Percentiles rank a stretch among this genome's conserved stretches.
phyloP scores from a whole-genome alignment of 2,797 vertebrate genomes.

The Oryzias sinensis region DNA sequence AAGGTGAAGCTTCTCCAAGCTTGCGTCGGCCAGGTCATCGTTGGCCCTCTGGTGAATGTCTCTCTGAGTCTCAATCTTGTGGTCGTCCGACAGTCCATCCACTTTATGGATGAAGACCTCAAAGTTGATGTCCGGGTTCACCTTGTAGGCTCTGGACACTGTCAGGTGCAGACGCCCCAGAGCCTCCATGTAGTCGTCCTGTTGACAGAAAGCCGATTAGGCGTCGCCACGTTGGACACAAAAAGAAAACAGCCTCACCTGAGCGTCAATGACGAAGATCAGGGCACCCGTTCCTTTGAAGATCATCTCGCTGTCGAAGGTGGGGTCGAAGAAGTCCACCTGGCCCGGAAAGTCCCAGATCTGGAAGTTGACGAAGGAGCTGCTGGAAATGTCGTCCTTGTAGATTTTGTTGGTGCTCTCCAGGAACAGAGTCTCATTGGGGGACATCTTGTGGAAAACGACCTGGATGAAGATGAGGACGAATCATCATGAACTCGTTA shows the following conservation, averaged over 20 bases:
- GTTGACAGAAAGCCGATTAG: not conserved
- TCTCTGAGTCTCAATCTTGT: conserved; percentile 99
- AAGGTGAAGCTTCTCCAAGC: conserved; percentile 97
- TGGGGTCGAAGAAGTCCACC: conserved; percentile 98
- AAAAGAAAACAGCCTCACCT: conserved; percentile 76
- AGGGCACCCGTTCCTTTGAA: conserved; percentile 98
- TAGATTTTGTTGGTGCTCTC: conserved; percentile 99
- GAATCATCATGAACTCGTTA: no score
- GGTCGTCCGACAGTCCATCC: conserved; percentile 97
- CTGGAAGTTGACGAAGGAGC: conserved; percentile 99
- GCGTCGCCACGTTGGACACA: not conserved
- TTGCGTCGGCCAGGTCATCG: conserved; percentile 95
- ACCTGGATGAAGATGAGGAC: conserved; percentile 78
- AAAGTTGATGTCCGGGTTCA: conserved; percentile 99
- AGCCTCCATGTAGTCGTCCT: conserved; percentile 99
- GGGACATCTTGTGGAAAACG: conserved; percentile 99
- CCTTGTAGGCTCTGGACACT: conserved; percentile 95
- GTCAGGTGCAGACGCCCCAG: conserved; percentile 95
- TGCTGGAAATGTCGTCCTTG: conserved; percentile 99
- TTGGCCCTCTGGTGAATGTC: conserved; percentile 99
- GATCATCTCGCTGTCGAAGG: conserved; percentile 99
- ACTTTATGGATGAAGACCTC: conserved; percentile 99
- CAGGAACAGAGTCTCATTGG: conserved; percentile 97
- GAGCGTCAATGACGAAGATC: conserved; percentile 99
- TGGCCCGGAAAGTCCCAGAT: conserved; percentile 99